These are phyloP conservation scores for Campopleginae sp. DNA, from an alignment of 2,888 invertebrate species.

Conservation along the genomic window DNA sequence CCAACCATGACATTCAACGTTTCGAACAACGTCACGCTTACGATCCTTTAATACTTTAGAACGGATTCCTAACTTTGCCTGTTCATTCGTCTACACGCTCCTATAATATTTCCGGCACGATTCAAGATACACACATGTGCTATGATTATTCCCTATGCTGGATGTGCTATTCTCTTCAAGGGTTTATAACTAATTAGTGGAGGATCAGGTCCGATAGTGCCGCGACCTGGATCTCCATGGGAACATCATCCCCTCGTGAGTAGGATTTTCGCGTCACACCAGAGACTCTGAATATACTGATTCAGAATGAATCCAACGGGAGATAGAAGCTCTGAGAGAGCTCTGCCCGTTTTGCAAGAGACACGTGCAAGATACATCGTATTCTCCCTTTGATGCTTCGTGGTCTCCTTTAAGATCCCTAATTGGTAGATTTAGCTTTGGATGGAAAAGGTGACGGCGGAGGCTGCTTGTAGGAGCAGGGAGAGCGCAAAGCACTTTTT, in stretches of 20 bases:
- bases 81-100: neutral
- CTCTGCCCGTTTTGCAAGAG: conserved; percentile 20
- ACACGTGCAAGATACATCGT: conserved; percentile 20
- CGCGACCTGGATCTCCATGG: conserved; percentile 41
- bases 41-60: neutral
- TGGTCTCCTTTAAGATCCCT: conserved; percentile 67
- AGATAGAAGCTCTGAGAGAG: conserved; percentile 26
- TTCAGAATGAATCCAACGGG: conserved; percentile 25
- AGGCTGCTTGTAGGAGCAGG: conserved; percentile 67
- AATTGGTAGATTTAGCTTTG: conserved; percentile 73
- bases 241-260: conserved; percentile 45
- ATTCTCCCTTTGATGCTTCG: conserved; percentile 60
- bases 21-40: neutral
- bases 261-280: conserved; percentile 25
- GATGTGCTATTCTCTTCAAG: conserved; percentile 41
- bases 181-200: conserved; percentile 62
- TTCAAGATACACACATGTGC: neutral
- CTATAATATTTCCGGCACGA: neutral
- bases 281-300: conserved; percentile 2
- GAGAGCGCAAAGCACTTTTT: conserved; percentile 75
- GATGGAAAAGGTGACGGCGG: neutral
- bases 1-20: neutral
- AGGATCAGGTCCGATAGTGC: conserved; percentile 53
- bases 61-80: neutral
- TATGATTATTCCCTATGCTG: conserved; percentile 6